These are phyloP conservation scores for Noctua janthina DNA, from an alignment of 2,888 invertebrate species.

Conservation along the genomic window DNA sequence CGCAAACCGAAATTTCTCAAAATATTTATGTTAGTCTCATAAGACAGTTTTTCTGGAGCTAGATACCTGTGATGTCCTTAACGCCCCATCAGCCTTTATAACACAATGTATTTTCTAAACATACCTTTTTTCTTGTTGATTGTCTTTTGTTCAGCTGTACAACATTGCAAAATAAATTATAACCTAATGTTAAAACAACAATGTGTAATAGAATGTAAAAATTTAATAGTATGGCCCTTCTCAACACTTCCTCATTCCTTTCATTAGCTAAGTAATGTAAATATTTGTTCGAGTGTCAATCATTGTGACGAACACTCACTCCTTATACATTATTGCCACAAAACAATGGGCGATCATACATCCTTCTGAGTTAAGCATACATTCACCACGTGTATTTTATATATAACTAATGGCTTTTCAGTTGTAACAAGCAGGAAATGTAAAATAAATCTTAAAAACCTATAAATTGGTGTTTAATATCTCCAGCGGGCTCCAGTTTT, in stretches of 20 bases:
- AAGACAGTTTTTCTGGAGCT: not conserved
- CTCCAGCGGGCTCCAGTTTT: not conserved
- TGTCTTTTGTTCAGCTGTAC: not conserved
- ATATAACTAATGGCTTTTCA: not conserved
- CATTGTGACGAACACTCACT: conserved; percentile 3
- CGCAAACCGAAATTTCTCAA: not conserved
- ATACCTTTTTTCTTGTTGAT: not conserved
- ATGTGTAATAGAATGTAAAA: not conserved
- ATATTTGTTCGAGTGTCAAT: conserved; percentile 40
- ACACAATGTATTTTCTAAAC: not conserved
- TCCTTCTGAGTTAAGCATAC: not conserved
- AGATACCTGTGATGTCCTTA: not conserved
- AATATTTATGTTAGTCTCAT: not conserved
- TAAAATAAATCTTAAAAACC: not conserved
- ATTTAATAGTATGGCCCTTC: not conserved
- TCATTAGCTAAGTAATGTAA: conserved; percentile 26
- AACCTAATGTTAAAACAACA: not conserved
- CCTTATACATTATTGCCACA: not conserved
- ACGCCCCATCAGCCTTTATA: not conserved
- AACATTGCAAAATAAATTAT: not conserved
- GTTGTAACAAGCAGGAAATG: too few species aligned
- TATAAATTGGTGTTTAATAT: not conserved
- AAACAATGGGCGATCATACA: conserved; percentile 16
- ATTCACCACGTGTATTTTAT: not conserved
- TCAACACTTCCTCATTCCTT: not conserved